Evolutionary conservation across 1,140 invertebrate species (phyloP), one percentile per base, ranked within the genome.

Genomic region (Drosophila lacteicornis): DNA sequence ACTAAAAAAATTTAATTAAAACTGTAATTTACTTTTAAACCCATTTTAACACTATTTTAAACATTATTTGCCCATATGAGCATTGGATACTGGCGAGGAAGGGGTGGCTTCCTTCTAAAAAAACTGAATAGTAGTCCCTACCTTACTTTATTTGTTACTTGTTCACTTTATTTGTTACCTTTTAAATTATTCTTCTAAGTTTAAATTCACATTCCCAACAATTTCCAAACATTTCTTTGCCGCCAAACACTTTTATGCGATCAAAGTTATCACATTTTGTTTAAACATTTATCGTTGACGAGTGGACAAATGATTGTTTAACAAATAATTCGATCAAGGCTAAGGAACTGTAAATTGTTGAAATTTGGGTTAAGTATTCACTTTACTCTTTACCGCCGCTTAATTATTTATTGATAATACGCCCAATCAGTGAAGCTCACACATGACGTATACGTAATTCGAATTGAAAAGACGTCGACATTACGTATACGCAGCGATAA

Each of bases 401-500:
- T 63, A 65, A 75, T 53, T 75, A 19, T 50, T 43, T 57, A 42
- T 53, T 75, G 66, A 75, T 75, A 55, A 53, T 53, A 36, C 43
- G 46, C 15, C 33, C 51, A 58, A 49, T 79, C 57, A 60, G 11
- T 50, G 42, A 38, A 40, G 53, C 43, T 40, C 49, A 66, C 78
- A 86, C 82, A 70, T 73, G 69, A 68, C 75, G 82, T 79, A 86
- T 82, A 68, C 82, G 61, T 65, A 79, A 85, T 79, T 58, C 46
- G 49, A 57, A 58, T 17, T 53, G 25, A 47, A 66, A 60, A 57
- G 57, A 62, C 76, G 59, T 69, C 51, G 47, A 49, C 60, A 87
- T 82, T 87, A 87, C 83, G 83, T 86, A 87, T 87, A 82, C 79
- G 79, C 71, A 25, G 49, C 49, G 83, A 87, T 80, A 82, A 77